Conservation (phyloP, 2,888 invertebrate species). For the Labia minor region DNA sequence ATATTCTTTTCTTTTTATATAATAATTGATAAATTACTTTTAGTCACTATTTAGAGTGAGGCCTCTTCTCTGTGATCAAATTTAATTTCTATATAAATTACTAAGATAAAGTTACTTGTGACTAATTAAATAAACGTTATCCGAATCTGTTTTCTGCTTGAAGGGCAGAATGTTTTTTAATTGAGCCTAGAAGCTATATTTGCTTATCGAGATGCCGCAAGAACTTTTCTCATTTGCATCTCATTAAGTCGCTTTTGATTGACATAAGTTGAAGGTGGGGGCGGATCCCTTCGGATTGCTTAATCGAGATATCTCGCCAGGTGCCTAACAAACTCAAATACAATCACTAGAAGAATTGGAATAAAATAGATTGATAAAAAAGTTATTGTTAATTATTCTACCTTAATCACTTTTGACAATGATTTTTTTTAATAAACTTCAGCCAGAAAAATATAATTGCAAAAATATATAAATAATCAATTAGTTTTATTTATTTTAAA, state of each 20-base stretch:
- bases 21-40: not conserved
- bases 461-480: no score
- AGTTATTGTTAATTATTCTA: no score
- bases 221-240: conserved; percentile 4
- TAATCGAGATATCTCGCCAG: not conserved
- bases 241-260: not conserved
- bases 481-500: no score
- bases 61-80: not conserved
- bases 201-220: conserved; percentile 7
- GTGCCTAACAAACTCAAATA: no score
- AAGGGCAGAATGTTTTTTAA: not conserved
- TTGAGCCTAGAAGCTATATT: not conserved
- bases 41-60: not conserved
- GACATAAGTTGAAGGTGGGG: not conserved
- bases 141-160: not conserved
- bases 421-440: no score
- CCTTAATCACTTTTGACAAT: no score
- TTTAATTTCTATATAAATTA: not conserved
- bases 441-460: no score
- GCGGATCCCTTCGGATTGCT: not conserved
- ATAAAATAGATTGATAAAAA: no score
- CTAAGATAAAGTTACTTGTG: conserved; percentile 7
- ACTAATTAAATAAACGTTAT: not conserved
- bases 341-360: no score
- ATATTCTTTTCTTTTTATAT: not conserved